Evolutionary conservation across 2,888 invertebrate genomes (phyloP).

Genomic region (Zootermopsis nevadensis): DNA sequence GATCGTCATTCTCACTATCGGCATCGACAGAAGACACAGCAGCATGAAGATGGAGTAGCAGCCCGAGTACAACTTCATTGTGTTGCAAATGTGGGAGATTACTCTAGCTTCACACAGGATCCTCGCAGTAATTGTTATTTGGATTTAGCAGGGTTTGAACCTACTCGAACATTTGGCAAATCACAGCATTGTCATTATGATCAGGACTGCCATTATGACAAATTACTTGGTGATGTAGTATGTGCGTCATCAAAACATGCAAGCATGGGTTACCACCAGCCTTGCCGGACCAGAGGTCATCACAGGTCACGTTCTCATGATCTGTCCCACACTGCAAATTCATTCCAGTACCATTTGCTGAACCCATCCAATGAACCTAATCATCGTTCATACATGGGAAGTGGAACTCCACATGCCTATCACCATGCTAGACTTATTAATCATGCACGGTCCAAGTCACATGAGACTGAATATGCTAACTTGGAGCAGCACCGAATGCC

Average conservation of each 20-base stretch:
- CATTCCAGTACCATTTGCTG: constrained; percentile 59
- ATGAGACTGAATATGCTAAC: constrained; percentile 46
- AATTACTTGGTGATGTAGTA: constrained; percentile 58
- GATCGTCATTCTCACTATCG: constrained; percentile 54
- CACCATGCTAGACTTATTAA: constrained; percentile 44
- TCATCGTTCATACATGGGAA: constrained; percentile 45
- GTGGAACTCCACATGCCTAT: constrained; percentile 55
- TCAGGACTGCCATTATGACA: constrained; percentile 58
- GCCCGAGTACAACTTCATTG: constrained; percentile 46
- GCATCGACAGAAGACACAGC: constrained; percentile 56
- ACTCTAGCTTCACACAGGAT: constrained; percentile 34
- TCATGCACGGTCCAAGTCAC: constrained; percentile 48
- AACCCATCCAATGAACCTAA: constrained; percentile 50
- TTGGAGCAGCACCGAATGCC: constrained; percentile 40
- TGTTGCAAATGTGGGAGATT: constrained; percentile 43
- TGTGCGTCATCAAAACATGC: constrained; percentile 57
- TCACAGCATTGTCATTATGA: constrained; percentile 53
- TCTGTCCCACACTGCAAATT: constrained; percentile 56
- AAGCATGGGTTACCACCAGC: constrained; percentile 54
- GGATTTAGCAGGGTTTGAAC: constrained; percentile 69
- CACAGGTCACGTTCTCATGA: constrained; percentile 64
- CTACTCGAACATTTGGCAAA: constrained; percentile 50
- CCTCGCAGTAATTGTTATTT: constrained; percentile 66
- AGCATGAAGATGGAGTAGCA: constrained; percentile 39
- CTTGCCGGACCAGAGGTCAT: constrained; percentile 57